A percentile compares a stretch with the other conserved stretches of the same genome.
phyloP scores from a whole-genome alignment of 2,797 vertebrate species.

The Myotis daubentonii region DNA sequence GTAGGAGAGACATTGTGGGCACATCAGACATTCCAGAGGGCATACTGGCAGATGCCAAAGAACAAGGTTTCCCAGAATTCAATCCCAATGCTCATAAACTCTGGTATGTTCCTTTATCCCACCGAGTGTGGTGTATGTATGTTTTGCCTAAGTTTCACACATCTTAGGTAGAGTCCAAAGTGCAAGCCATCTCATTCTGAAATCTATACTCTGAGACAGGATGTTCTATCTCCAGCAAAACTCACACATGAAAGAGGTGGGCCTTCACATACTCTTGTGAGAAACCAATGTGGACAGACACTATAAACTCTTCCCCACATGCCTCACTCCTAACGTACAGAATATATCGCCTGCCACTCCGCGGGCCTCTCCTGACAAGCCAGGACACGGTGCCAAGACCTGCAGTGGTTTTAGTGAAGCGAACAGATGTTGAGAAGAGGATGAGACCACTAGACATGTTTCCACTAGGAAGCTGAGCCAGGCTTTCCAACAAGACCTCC shows the following conservation, averaged over 20 bases:
- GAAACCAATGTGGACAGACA: background rate
- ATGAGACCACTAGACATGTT: conserved; percentile 64
- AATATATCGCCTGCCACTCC: background rate
- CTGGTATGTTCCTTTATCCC: conserved; percentile 61
- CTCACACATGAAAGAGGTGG: background rate
- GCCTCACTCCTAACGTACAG: background rate
- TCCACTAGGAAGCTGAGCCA: conserved; percentile 25
- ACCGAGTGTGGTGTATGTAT: background rate
- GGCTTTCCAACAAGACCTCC: conserved; percentile 6
- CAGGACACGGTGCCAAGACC: background rate
- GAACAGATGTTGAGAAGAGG: conserved; percentile 31
- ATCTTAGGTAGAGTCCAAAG: background rate
- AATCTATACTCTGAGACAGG: background rate
- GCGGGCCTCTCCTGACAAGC: background rate
- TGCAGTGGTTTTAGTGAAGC: background rate
- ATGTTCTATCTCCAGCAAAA: background rate
- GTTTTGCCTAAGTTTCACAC: background rate
- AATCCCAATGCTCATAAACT: conserved; percentile 69
- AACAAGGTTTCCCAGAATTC: conserved; percentile 64
- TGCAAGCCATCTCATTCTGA: background rate
- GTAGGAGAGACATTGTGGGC: conserved; percentile 22
- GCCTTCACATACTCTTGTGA: background rate
- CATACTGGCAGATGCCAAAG: conserved; percentile 57
- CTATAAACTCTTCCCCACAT: background rate
- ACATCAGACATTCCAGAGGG: conserved; percentile 71